Evolutionary conservation across 2,797 vertebrate genomes (phyloP).

Genomic region (Acanthurus tractus): DNA sequence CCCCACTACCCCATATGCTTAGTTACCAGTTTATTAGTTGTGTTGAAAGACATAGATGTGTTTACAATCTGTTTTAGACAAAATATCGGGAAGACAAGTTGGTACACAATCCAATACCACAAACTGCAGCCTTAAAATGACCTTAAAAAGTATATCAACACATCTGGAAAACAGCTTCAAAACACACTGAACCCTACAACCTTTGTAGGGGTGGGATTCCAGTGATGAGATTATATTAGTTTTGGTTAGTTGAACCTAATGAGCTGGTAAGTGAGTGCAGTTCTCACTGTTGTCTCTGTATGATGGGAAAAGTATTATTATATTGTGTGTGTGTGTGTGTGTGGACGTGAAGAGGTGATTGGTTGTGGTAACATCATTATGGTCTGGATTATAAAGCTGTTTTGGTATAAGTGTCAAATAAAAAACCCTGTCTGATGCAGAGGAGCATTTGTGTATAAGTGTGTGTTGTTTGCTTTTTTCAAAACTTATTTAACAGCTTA

Average conservation of each 20-base stretch:
- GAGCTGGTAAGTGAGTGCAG: constrained; percentile 37
- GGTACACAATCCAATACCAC: not conserved
- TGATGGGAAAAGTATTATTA: constrained; percentile 29
- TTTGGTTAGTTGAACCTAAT: constrained; percentile 2
- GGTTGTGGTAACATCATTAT: constrained; percentile 11
- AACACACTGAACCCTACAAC: not conserved
- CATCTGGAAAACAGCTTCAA: not conserved
- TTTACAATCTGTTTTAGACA: not conserved
- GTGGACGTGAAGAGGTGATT: not conserved
- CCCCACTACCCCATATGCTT: not conserved
- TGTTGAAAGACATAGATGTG: not conserved
- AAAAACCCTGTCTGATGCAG: constrained; percentile 32
- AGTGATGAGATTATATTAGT: not conserved
- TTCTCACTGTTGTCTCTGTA: not conserved
- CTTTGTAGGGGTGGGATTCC: not conserved
- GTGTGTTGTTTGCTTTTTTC: not conserved
- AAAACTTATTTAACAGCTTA: not conserved
- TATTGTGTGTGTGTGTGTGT: constrained; percentile 7
- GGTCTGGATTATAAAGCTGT: constrained; percentile 38
- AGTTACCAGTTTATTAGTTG: constrained; percentile 14
- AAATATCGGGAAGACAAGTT: not conserved
- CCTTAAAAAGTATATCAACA: not conserved
- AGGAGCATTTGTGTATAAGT: constrained; percentile 6
- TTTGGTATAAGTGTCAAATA: constrained; percentile 66
- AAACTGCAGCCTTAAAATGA: not conserved